phyloP scores from a whole-genome alignment of 2,888 invertebrate species.

The Pterostichus niger region DNA sequence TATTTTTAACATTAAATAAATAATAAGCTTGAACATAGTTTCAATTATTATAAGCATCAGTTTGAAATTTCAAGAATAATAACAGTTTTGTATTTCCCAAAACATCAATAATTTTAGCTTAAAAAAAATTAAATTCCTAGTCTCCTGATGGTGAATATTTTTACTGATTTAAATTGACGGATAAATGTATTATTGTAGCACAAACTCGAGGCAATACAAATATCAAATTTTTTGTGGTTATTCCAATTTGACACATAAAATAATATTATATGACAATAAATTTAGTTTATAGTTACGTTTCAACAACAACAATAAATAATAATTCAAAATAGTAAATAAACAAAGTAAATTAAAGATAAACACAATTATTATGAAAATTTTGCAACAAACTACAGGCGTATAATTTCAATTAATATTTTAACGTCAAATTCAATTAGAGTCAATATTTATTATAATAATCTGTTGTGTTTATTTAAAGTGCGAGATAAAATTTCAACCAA shows the following conservation, averaged over 20 bases:
- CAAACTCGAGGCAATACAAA: too few species aligned
- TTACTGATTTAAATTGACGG: too few species aligned
- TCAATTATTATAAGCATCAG: too few species aligned
- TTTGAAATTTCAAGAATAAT: too few species aligned
- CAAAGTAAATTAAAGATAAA: constrained; percentile 31
- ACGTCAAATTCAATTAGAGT: constrained; percentile 7
- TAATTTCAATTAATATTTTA: constrained; percentile 30
- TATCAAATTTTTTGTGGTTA: neutral
- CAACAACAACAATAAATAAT: constrained; percentile 13
- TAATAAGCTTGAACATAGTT: too few species aligned
- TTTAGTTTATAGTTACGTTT: neutral
- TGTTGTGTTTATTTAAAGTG: neutral
- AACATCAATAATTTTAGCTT: too few species aligned
- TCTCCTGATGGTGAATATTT: too few species aligned
- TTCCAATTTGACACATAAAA: neutral
- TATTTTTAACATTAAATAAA: too few species aligned
- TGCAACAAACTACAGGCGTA: constrained; percentile 4
- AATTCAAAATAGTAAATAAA: constrained; percentile 12
- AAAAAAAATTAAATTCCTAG: too few species aligned
- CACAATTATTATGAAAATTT: constrained; percentile 12
- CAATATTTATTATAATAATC: constrained; percentile 14
- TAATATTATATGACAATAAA: neutral
- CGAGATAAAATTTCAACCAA: neutral
- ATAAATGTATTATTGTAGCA: too few species aligned
- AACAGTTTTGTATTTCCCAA: too few species aligned